These are phyloP conservation scores for Aythya baeri DNA, from an alignment of 2,113 vertebrate genomes.

Conservation along the genomic window DNA sequence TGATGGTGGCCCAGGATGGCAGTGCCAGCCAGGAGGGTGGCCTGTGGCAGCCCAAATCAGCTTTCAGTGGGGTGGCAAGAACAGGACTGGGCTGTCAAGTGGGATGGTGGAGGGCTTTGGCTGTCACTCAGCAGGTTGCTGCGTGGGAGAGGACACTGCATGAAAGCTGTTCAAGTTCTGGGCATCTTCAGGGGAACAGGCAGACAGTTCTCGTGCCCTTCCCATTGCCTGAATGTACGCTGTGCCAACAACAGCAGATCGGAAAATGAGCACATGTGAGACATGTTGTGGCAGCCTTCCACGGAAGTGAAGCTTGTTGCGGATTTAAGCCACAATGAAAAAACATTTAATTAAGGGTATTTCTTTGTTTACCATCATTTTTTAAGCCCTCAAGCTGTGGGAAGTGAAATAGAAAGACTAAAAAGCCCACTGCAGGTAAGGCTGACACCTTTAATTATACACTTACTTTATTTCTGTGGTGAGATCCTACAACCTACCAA, in stretches of 20 bases:
- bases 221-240: background rate
- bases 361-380: background rate
- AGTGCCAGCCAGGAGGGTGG: background rate
- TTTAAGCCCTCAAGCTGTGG: background rate
- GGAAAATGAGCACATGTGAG: background rate
- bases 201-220: background rate
- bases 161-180: background rate
- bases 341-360: background rate
- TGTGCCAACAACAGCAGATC: background rate
- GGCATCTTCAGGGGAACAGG: background rate
- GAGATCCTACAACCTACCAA: background rate
- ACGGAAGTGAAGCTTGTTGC: background rate
- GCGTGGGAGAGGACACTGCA: background rate
- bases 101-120: background rate
- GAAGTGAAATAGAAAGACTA: background rate
- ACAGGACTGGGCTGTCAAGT: background rate
- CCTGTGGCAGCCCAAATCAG: background rate
- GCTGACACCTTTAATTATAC: conserved; percentile 6
- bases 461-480: background rate
- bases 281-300: background rate
- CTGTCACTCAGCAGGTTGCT: background rate
- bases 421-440: background rate
- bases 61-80: background rate
- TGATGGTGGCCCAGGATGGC: fast-evolving
- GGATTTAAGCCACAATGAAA: background rate